These are phyloP conservation scores for Drosophila tani DNA, from an alignment of 1,140 invertebrate species.

Conservation along the genomic window DNA sequence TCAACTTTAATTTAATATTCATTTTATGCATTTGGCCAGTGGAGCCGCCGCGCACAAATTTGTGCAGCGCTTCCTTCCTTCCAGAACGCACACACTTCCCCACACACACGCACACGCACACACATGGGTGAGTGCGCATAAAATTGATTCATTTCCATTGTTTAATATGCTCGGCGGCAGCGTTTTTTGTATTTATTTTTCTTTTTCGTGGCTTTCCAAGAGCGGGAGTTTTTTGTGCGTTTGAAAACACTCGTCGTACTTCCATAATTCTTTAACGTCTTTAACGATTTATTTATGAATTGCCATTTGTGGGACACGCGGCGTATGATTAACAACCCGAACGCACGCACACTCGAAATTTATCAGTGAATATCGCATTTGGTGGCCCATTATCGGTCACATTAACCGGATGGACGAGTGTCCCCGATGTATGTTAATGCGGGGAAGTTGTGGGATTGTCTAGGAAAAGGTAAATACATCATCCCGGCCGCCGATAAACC, in stretches of 20 bases:
- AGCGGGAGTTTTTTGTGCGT: slow-evolving; percentile 29
- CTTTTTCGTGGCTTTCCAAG: slow-evolving; percentile 3
- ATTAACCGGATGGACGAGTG: slow-evolving; percentile 54
- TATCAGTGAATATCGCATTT: slow-evolving; percentile 52
- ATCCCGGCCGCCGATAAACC: slow-evolving; percentile 11
- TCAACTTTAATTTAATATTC: slow-evolving; percentile 83
- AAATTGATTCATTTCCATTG: slow-evolving; percentile 83
- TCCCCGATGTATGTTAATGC: slow-evolving; percentile 52
- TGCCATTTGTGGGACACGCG: slow-evolving; percentile 43
- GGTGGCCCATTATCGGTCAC: slow-evolving; percentile 63
- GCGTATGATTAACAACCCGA: slow-evolving; percentile 65
- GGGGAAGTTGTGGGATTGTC: not conserved
- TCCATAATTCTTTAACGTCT: slow-evolving; percentile 63
- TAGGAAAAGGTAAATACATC: slow-evolving; percentile 14
- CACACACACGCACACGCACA: slow-evolving; percentile 26
- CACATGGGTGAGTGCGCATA: slow-evolving; percentile 53
- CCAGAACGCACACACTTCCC: slow-evolving; percentile 46
- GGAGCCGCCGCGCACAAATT: slow-evolving; percentile 60
- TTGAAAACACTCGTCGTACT: slow-evolving; percentile 24
- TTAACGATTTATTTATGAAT: slow-evolving; percentile 77
- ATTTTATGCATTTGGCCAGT: slow-evolving; percentile 81
- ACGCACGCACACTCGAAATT: slow-evolving; percentile 51
- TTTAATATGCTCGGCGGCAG: slow-evolving; percentile 79
- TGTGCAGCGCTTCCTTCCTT: slow-evolving; percentile 76
- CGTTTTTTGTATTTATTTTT: slow-evolving; percentile 31